phyloP scores from a whole-genome alignment of 1,140 invertebrate species.

The Dermatophagoides farinae region DNA sequence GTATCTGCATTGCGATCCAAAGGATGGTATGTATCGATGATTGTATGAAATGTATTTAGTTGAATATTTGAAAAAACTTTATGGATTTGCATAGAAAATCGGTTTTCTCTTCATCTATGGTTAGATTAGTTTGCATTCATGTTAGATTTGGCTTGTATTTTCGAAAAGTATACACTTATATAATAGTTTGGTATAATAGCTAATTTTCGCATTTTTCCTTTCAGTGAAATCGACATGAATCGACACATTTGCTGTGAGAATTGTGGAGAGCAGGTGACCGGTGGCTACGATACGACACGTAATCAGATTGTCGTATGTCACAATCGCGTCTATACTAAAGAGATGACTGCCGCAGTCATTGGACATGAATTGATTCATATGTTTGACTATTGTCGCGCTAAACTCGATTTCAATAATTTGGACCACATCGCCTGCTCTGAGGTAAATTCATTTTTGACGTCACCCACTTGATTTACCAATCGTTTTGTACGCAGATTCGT shows the following conservation, averaged over 20 bases:
- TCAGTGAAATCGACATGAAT: constrained; percentile 50
- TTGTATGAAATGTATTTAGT: background rate
- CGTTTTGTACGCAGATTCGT: constrained; percentile 29
- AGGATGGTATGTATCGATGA: constrained; percentile 5
- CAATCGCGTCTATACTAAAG: constrained; percentile 40
- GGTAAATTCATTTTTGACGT: constrained; percentile 34
- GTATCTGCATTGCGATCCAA: constrained; percentile 9
- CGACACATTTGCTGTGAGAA: constrained; percentile 79
- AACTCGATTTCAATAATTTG: constrained; percentile 69
- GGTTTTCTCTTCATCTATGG: constrained; percentile 17
- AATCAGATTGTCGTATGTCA: constrained; percentile 85
- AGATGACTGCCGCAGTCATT: constrained; percentile 49
- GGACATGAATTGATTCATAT: constrained; percentile 88
- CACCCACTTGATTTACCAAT: background rate
- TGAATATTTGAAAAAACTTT: too few species aligned
- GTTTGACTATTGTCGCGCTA: constrained; percentile 78
- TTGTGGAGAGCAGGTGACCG: constrained; percentile 56
- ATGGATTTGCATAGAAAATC: too few species aligned
- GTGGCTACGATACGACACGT: constrained; percentile 68
- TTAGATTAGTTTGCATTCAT: constrained; percentile 17
- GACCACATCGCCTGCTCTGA: constrained; percentile 88
- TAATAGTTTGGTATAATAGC: too few species aligned
- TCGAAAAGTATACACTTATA: too few species aligned
- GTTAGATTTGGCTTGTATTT: too few species aligned
- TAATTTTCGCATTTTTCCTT: too few species aligned